Conservation (phyloP, 2,113 vertebrate species). For the Todiramphus saurophagus region DNA sequence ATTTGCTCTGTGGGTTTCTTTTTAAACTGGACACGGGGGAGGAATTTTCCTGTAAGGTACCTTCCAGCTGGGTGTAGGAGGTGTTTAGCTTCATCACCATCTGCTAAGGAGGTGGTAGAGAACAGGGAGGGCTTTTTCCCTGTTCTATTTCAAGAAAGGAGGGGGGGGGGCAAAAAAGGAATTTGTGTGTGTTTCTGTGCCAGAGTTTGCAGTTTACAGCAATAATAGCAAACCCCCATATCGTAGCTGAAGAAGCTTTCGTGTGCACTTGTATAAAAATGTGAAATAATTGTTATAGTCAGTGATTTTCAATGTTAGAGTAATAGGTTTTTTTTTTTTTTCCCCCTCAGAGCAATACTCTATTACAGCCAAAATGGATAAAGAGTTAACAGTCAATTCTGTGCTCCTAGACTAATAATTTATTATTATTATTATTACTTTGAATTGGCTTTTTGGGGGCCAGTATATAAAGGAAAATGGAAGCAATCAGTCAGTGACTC, state of each 20-base stretch:
- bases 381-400: neutral
- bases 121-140: constrained; percentile 22
- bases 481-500: neutral
- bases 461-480: neutral
- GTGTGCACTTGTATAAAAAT: neutral
- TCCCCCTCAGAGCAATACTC: neutral
- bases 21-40: neutral
- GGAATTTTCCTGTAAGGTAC: neutral
- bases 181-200: neutral
- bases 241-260: neutral
- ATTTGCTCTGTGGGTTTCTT: neutral
- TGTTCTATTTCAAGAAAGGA: neutral
- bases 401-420: neutral
- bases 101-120: constrained; percentile 11
- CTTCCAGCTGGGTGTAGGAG: constrained; percentile 42
- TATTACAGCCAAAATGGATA: neutral
- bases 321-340: neutral
- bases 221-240: neutral
- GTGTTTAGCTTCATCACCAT: neutral
- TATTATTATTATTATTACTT: neutral
- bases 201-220: neutral
- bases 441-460: neutral
- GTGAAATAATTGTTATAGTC: neutral
- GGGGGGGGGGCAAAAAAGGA: neutral
- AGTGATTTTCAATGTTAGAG: neutral